Evolutionary conservation across 2,888 invertebrate species (phyloP).

Genomic region (Sphaeridia pumilis): DNA sequence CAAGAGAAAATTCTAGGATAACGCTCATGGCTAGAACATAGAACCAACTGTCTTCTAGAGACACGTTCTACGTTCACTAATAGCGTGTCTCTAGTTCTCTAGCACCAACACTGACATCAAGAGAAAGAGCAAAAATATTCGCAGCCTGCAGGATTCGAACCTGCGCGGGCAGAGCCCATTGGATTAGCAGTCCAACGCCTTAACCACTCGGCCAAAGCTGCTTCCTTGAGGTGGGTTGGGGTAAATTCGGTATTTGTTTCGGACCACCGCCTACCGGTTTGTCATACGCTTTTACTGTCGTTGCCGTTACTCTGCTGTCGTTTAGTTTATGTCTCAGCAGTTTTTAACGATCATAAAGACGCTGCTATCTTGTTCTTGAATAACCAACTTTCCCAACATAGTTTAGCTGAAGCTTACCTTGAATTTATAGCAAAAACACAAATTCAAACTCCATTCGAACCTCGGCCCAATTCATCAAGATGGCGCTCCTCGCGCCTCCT

Average conservation of each 20-base stretch:
- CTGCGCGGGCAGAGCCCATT: conserved; percentile 2
- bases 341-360: not conserved
- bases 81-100: too few species aligned
- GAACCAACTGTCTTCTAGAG: too few species aligned
- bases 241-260: not conserved
- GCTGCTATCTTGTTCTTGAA: not conserved
- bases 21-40: too few species aligned
- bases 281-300: too few species aligned
- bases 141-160: conserved; percentile 5
- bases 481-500: not conserved
- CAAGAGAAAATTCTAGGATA: too few species aligned
- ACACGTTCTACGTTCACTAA: too few species aligned
- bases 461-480: not conserved
- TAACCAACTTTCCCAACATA: not conserved
- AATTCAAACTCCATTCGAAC: not conserved
- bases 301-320: not conserved
- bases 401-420: not conserved
- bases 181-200: conserved; percentile 5
- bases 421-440: not conserved
- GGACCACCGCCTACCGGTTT: too few species aligned
- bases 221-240: not conserved
- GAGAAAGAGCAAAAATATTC: not conserved
- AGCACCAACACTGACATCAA: too few species aligned
- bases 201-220: conserved; percentile 5
- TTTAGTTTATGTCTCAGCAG: not conserved